A percentile compares a stretch with the other conserved stretches of the same genome.
Conservation (phyloP, 2,888 invertebrate genomes). For the Pristionchus arcanus region DNA sequence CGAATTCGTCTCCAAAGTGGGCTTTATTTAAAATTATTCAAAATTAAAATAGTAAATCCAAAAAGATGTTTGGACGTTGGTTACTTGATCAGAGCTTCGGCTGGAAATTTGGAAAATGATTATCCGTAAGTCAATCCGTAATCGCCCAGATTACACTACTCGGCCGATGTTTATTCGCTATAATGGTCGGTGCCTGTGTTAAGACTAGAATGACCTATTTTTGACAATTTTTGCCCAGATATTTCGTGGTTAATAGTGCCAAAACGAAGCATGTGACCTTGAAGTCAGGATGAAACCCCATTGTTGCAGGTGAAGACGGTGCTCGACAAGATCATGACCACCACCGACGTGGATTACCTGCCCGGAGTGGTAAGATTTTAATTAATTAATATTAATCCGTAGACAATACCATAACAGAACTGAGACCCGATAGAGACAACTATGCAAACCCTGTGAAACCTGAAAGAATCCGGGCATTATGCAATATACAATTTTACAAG, state of each 20-base stretch:
- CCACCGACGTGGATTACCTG: conserved; percentile 44
- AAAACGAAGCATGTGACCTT: neutral
- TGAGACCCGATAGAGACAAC: too few relatives aligned
- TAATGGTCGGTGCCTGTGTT: too few relatives aligned
- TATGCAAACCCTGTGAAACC: too few relatives aligned
- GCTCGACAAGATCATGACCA: conserved; percentile 41
- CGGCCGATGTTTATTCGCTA: neutral
- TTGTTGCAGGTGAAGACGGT: conserved; percentile 46
- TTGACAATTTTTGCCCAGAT: too few relatives aligned
- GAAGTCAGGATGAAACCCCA: neutral
- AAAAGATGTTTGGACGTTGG: too few relatives aligned
- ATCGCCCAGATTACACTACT: neutral
- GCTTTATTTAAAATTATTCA: neutral
- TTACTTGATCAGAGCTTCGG: too few relatives aligned
- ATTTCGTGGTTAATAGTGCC: neutral
- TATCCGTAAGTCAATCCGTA: neutral
- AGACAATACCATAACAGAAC: too few relatives aligned
- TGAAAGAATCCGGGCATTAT: too few relatives aligned
- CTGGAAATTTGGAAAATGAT: neutral
- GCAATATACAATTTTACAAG: too few relatives aligned
- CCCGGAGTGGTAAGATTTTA: conserved; percentile 45
- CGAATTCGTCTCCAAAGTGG: conserved; percentile 35
- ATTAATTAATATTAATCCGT: too few relatives aligned
- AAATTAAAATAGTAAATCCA: neutral
- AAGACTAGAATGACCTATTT: too few relatives aligned